Evolutionary conservation across 2,113 vertebrate genomes (phyloP).

Genomic region (Laticauda laticaudata): DNA sequence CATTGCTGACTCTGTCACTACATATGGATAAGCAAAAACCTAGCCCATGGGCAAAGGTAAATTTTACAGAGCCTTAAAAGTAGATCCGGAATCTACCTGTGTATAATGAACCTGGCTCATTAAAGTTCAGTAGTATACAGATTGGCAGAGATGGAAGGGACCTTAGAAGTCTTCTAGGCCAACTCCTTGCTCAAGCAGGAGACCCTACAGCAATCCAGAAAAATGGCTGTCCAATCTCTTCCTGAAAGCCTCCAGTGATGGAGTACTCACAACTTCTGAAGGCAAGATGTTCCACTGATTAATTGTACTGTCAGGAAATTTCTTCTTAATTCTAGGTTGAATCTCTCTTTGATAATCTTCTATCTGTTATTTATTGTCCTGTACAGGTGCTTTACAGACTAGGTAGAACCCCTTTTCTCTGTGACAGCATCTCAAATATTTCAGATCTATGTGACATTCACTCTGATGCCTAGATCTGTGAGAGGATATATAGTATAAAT

Average conservation of each 20-base stretch:
- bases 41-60: background rate
- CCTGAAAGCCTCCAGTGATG: background rate
- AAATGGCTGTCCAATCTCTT: background rate
- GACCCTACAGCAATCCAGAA: background rate
- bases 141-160: background rate
- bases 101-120: background rate
- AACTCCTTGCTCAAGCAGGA: background rate
- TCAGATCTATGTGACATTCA: background rate
- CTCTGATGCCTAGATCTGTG: background rate
- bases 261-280: background rate
- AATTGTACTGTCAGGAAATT: background rate
- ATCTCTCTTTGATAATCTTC: background rate
- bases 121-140: background rate
- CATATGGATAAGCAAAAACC: background rate
- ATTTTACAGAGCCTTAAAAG: background rate
- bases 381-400: background rate
- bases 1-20: background rate
- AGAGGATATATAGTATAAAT: background rate
- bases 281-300: background rate
- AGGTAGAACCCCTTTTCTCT: background rate
- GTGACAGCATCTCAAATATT: background rate
- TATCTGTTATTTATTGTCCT: background rate
- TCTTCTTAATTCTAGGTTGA: background rate
- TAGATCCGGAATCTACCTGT: background rate
- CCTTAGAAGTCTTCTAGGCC: background rate